Base-by-base conservation (phyloP, 2,888 invertebrate species). In the Molorchus minor region DNA sequence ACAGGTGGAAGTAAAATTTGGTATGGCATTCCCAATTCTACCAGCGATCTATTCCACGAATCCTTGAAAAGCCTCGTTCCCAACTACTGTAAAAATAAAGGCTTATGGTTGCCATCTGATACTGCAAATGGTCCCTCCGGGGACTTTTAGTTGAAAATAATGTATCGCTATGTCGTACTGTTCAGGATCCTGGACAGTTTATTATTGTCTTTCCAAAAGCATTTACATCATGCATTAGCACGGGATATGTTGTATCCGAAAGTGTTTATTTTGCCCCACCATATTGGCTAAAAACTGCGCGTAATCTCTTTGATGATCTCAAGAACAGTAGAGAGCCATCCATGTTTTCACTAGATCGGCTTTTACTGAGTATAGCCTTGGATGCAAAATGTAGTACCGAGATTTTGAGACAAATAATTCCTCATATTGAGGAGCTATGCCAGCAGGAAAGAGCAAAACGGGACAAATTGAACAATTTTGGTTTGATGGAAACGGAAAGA, bases 121-220 rank as follows among this genome's bases (percentile, higher is more conserved):
- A 93, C 95, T 3, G 89, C 92, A 0, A 96, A 96, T 96, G 91
- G 96, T 4, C 94, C 96, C 2, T 96, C 96, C n/a, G n/a, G 0
- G 84, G 86, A 51, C 81, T 91, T 69, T 84, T 98, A 21, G 85
- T 88, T 0, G 86, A 88, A 67, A 86, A 90, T 47, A 90, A 90
- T 0, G 93, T 96, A 1, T 88, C 91, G 0, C 79, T 97, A 19
- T 89, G 90, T 52, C 86, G 92, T 8, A 87, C 90, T 1, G 90
- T 91, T 2, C 96, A 96, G 79, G 86, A 89, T 58, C 92, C 93
- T 0, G 93, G 95, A 0, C 93, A 97, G 77, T 96, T 91, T 77
- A 87, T 97, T 19, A 85, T 97, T 0, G 92, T 96, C 0, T 94
- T 95, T 77, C 95, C 96, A 0, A 87, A 90, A 74, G 92, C 94